These are phyloP conservation scores for Stichodactyla mertensii DNA, from an alignment of 64 coral and sea anemone species.

Conservation along the genomic window DNA sequence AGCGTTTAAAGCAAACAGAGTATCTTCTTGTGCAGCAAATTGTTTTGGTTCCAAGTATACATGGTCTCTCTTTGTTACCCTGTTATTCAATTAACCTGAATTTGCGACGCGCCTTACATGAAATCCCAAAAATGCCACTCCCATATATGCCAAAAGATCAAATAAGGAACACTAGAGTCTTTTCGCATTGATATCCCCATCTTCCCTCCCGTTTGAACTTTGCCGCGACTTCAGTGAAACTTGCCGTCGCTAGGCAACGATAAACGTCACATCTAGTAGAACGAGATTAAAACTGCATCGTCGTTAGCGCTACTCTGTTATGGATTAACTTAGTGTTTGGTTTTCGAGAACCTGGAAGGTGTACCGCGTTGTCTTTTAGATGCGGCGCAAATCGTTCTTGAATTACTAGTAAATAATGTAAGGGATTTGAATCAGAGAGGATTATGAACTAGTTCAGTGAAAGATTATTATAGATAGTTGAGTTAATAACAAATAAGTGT, in stretches of 20 bases:
- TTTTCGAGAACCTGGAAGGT: not conserved
- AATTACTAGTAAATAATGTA: not conserved
- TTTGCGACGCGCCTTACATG: not conserved
- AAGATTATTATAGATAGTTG: not conserved
- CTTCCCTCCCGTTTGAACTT: not conserved
- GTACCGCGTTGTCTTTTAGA: not conserved
- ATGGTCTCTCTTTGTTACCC: not conserved
- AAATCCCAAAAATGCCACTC: not conserved
- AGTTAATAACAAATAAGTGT: conserved; percentile 7
- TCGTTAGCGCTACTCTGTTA: not conserved
- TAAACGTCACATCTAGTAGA: conserved; percentile 1
- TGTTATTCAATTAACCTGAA: not conserved
- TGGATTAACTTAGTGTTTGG: not conserved
- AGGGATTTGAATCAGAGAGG: not conserved
- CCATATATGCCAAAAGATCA: not conserved
- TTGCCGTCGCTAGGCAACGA: not conserved
- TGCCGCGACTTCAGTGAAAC: not conserved
- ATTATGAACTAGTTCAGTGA: not conserved
- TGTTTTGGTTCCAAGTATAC: not conserved
- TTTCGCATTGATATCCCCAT: not conserved
- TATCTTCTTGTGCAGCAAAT: not conserved
- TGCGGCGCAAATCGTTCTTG: not conserved
- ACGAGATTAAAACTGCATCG: not conserved
- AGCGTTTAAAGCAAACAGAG: not conserved
- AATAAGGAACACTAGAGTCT: not conserved